Evolutionary conservation across 2,888 invertebrate species (phyloP), one percentile per base, ranked within the genome.

Genomic region (Catotricha subobsoleta): DNA sequence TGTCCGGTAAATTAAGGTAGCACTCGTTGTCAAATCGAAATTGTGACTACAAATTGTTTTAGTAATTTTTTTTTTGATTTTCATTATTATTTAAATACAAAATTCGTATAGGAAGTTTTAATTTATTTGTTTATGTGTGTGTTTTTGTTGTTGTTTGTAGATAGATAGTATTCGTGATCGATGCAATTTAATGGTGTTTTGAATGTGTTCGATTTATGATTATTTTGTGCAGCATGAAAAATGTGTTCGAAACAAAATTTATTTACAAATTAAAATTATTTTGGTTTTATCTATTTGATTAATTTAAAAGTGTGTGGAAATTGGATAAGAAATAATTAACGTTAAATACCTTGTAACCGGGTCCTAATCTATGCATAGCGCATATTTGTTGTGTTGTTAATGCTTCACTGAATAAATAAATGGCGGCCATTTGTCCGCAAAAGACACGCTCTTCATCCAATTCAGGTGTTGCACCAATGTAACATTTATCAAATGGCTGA

Each of bases 1-100:
- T 91, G 71, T 95, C 95, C 67, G 91, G 90, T 61, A 95, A 77
- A 71, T 84, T 88, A 68, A 90, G 76, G 72, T 88, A 86, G 73
- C 91, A 94, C 75, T 97, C 98, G 72, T 94, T 95, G 74, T 97
- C 97, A 72, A 97, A 97, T 65, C 95, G 83, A 74, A 97, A 98
- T 70, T 97, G 95, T 73, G 94, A 94, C 92, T 97, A 79, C 57
- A 62, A 15, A 20, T 30, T 30, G 7, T 15, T 31, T 30, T 10
- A 10, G 33, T 8, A n/a, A 30, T 30, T 33, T 33, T 10, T 33
- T 13, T 16, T 33, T 33, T 33, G 3, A n/a, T n/a, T n/a, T n/a
- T n/a, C n/a, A n/a, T n/a, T n/a, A n/a, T n/a, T n/a, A n/a, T n/a
- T n/a, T n/a, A n/a, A n/a, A n/a, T n/a, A n/a, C n/a, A n/a, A n/a